Base-by-base conservation (phyloP, 1,140 invertebrate species). In the Phortica variegata region DNA sequence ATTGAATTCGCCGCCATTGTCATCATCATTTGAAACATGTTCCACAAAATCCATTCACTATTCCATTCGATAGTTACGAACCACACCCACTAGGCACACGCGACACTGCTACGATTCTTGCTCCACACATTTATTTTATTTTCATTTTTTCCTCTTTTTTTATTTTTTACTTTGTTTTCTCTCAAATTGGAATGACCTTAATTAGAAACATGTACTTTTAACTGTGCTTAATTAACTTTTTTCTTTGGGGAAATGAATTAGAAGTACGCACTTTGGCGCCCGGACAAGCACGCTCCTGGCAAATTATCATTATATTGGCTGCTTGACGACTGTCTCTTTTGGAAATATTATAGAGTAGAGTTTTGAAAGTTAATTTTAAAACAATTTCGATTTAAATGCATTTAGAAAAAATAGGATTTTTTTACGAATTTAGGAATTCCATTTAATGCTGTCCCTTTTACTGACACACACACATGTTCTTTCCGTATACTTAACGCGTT, bases 171-270 rank as follows among this genome's bases (percentile, higher is more conserved):
- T 68, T 68, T 50, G 54, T 58, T 63, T 69, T 66, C 60, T 69
- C 63, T 68, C 63, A 68, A 60, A 68, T 68, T 68, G 63, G 63
- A 68, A 68, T 68, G 63, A 68, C 63, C 63, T 68, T 68, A 61
- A 68, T 68, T 68, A 68, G 63, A 68, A 68, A 68, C 63, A 63
- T 68, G 63, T 68, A 68, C 63, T 66, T 66, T 65, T 63, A 52
- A 46, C 51, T 41, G 56, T 59, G 57, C 50, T 60, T 66, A 59
- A 61, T 49, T 54, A 45, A 44, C 32, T 51, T 54, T 48, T 51
- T 65, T 56, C 42, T 49, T 60, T 54, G 57, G 54, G 63, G 60
- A 68, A 66, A 57, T 60, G 63, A 54, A 66, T 50, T 54, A 46
- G 56, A 61, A 62, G 51, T 62, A 58, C 54, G 47, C 57, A 23